These are phyloP conservation scores for Tillus elongatus DNA, from an alignment of 2,888 invertebrate genomes.

Conservation along the genomic window DNA sequence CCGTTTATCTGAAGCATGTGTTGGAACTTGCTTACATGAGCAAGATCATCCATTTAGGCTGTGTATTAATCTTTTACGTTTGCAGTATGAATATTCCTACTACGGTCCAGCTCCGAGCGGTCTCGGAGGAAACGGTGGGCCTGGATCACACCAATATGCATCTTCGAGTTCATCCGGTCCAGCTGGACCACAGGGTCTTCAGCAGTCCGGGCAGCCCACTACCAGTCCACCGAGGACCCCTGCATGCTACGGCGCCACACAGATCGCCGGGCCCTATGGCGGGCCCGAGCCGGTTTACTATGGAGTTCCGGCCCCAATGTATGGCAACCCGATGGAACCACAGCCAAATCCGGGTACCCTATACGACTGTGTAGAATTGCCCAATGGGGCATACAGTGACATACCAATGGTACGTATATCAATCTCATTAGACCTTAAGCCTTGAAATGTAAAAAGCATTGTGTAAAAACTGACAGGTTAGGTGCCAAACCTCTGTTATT, in stretches of 20 bases:
- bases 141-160: too few species aligned
- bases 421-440: too few species aligned
- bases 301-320: constrained; percentile 32
- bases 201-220: constrained; percentile 23
- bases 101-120: constrained; percentile 31
- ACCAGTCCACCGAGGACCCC: constrained; percentile 29
- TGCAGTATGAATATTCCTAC: too few species aligned
- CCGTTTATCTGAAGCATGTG: too few species aligned
- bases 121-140: constrained; percentile 29
- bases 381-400: background rate
- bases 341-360: constrained; percentile 17
- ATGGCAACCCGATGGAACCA: constrained; percentile 31
- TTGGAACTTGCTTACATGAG: too few species aligned
- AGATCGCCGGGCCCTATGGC: constrained; percentile 15
- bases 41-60: too few species aligned
- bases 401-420: too few species aligned
- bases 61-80: too few species aligned
- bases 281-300: constrained; percentile 28
- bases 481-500: too few species aligned
- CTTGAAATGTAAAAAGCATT: too few species aligned
- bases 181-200: constrained; percentile 23
- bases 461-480: too few species aligned
- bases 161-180: constrained; percentile 30
- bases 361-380: background rate
- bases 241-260: constrained; percentile 18